Evolutionary conservation across 1,140 invertebrate genomes (phyloP), one percentile per base, ranked within the genome.

Genomic region (Heliconius hermathena): DNA sequence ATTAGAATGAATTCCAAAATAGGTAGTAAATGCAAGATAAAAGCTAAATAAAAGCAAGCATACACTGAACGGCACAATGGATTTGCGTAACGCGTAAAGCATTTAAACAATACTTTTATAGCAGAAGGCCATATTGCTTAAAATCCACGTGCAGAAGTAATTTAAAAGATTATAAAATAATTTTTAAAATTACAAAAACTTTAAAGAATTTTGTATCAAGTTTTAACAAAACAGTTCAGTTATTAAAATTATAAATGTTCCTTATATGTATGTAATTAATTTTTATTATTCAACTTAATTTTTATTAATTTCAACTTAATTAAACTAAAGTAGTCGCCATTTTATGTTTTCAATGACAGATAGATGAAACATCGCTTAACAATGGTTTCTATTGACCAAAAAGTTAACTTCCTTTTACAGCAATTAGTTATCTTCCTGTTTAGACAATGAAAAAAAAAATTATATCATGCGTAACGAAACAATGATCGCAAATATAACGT

Each of bases 41-140:
- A 76, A 66, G 8, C 60, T 76, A 70, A 76, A 71, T 33, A 76
- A 76, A 76, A 41, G 22, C 57, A 76, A 49, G 38, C 66, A 76
- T 76, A 71, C 41, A 71, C 8, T 66, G 60, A 76, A 36, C 60
- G 66, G 26, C 18, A 76, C 75, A 76, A 76, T 76, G 70, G 60
- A 46, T 76, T 36, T 38, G 16, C 60, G 60, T 70, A 76, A 49
- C 75, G 60, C 60, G n/a, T 66, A 66, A 71, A 52, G 75, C 75
- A 36, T 76, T 71, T 41, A 76, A 76, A 76, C 75, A 76, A 76
- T 76, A 71, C 60, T 70, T 71, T 76, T 76, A 71, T 76, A 71
- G 33, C 41, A 36, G 26, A 26, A 71, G 38, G 60, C n/a, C 60
- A 70, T 71, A 76, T 71, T 70, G 75, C 60, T 26, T 76, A 76